Percentiles rank a stretch among this genome's conserved stretches.
Conservation (phyloP, 2,888 invertebrate species). For the Lucinisca nassula region DNA sequence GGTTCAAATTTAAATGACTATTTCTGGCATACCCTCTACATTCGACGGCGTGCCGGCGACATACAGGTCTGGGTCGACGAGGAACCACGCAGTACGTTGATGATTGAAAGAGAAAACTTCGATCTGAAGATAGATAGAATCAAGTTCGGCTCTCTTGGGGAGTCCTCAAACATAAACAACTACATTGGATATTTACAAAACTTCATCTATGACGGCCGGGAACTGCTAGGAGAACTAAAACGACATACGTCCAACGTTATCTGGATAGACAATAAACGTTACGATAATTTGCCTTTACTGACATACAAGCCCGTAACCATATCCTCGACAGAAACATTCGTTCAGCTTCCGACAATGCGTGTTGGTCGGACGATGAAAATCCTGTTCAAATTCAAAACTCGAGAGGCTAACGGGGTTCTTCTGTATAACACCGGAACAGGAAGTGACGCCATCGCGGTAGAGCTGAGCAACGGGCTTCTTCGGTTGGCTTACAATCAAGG, state of each 20-base stretch:
- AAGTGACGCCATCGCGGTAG: constrained; percentile 81
- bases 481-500: constrained; percentile 80
- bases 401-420: constrained; percentile 80
- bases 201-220: constrained; percentile 76
- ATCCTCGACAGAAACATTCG: constrained; percentile 69
- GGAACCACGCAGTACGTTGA: constrained; percentile 53
- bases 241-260: constrained; percentile 52
- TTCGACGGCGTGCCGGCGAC: constrained; percentile 84
- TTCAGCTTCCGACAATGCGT: constrained; percentile 73
- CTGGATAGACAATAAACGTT: constrained; percentile 59
- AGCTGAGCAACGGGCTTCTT: constrained; percentile 83
- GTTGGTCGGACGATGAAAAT: constrained; percentile 71
- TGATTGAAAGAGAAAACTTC: constrained; percentile 77
- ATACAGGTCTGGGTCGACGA: constrained; percentile 85
- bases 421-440: constrained; percentile 79
- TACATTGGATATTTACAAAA: constrained; percentile 83
- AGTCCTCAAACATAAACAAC: constrained; percentile 44
- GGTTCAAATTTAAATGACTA: constrained; percentile 83
- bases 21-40: constrained; percentile 86
- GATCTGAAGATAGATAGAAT: constrained; percentile 75
- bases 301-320: constrained; percentile 80
- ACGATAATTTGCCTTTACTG: constrained; percentile 62
- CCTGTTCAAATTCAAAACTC: constrained; percentile 83
- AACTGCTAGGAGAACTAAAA: constrained; percentile 72
- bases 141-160: constrained; percentile 73